phyloP scores from a whole-genome alignment of 1,140 invertebrate genomes.

The Diachasmimorpha longicaudata region DNA sequence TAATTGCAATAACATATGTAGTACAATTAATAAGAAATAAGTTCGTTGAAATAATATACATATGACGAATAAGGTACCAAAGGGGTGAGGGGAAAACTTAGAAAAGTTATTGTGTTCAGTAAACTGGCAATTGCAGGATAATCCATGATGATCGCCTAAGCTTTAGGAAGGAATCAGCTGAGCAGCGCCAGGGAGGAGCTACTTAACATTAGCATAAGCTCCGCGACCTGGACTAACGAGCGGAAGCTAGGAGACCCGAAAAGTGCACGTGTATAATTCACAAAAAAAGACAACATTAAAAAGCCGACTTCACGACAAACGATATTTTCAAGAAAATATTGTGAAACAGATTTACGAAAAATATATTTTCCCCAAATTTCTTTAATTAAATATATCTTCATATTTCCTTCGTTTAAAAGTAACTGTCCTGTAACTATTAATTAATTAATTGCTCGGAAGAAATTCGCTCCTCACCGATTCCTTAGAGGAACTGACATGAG shows the following conservation, averaged over 20 bases:
- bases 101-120: constrained; percentile 30
- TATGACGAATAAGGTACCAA: background rate
- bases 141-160: constrained; percentile 63
- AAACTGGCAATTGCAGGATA: constrained; percentile 49
- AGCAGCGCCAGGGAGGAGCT: background rate
- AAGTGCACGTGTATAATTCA: constrained; percentile 34
- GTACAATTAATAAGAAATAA: too few relatives aligned
- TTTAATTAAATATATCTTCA: too few relatives aligned
- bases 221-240: constrained; percentile 31
- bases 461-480: too few relatives aligned
- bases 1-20: background rate
- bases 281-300: constrained; percentile 17
- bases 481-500: too few relatives aligned
- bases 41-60: background rate
- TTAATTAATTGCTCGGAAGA: too few relatives aligned
- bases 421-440: too few relatives aligned
- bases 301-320: background rate
- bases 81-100: constrained; percentile 27
- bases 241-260: constrained; percentile 38
- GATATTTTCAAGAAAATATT: background rate
- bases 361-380: too few relatives aligned
- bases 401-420: too few relatives aligned
- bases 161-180: constrained; percentile 60
- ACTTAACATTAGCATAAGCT: constrained; percentile 43
- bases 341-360: too few relatives aligned